These are phyloP conservation scores for Brachionus koreanus DNA, from an alignment of 1,140 invertebrate genomes.

Conservation along the genomic window DNA sequence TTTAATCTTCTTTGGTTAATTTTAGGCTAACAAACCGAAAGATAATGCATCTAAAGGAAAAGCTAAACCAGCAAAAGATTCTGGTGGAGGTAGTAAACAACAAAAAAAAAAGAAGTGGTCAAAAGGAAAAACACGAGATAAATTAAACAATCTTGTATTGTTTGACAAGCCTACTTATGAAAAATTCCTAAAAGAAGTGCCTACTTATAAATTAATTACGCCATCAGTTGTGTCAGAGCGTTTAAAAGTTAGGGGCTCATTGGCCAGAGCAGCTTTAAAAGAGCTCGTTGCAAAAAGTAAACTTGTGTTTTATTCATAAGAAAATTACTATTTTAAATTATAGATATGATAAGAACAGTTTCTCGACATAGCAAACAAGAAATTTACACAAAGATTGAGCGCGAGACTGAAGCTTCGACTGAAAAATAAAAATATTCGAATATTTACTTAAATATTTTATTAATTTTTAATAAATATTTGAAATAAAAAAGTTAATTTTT, in stretches of 20 bases:
- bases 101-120: slow-evolving; percentile 79
- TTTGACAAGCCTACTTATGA: slow-evolving; percentile 92
- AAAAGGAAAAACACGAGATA: slow-evolving; percentile 99
- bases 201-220: slow-evolving; percentile 95
- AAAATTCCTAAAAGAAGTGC: slow-evolving; percentile 91
- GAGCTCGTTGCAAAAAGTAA: slow-evolving; percentile 32
- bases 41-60: slow-evolving; percentile 37
- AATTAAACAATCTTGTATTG: slow-evolving; percentile 93
- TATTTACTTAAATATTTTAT: background rate
- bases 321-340: background rate
- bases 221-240: slow-evolving; percentile 97
- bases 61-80: slow-evolving; percentile 40
- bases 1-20: background rate
- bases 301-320: background rate
- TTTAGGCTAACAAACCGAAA: slow-evolving; percentile 42
- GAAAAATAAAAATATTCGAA: background rate
- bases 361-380: slow-evolving; percentile 37
- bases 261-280: slow-evolving; percentile 70
- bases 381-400: slow-evolving; percentile 37
- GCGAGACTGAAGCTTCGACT: background rate
- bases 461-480: slow-evolving; percentile 38
- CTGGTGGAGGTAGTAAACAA: slow-evolving; percentile 39
- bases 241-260: slow-evolving; percentile 90
- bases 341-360: slow-evolving; percentile 37
- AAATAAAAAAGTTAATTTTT: background rate